A percentile compares a stretch with the other conserved stretches of the same genome.
Conservation (phyloP, 2,888 invertebrate genomes). For the Urechis unicinctus region DNA sequence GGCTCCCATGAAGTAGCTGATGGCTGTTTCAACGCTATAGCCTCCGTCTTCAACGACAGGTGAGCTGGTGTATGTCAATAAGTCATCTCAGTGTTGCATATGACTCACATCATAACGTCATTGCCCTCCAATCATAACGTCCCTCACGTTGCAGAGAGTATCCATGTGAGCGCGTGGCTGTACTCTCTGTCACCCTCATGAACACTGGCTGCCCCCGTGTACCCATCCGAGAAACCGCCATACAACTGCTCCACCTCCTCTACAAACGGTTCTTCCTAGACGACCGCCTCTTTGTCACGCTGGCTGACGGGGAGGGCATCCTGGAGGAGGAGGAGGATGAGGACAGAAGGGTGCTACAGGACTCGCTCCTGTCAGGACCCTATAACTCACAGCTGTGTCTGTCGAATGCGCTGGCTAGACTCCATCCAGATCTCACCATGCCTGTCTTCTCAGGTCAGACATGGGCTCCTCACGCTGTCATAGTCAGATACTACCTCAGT, state of each 20-base stretch:
- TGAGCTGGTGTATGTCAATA: too few relatives aligned
- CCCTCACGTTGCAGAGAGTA: slow-evolving; percentile 46
- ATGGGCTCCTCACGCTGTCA: too few relatives aligned
- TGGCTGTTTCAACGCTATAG: slow-evolving; percentile 91
- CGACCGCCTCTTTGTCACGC: slow-evolving; percentile 37
- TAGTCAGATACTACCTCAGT: neutral
- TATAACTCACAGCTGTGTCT: slow-evolving; percentile 63
- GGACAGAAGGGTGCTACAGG: slow-evolving; percentile 12
- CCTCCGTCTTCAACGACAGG: slow-evolving; percentile 93
- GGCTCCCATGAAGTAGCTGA: slow-evolving; percentile 85
- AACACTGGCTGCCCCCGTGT: slow-evolving; percentile 92
- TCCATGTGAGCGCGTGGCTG: slow-evolving; percentile 79
- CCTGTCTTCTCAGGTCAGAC: slow-evolving; percentile 95
- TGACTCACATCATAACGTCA: too few relatives aligned
- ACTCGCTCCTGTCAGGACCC: slow-evolving; percentile 64
- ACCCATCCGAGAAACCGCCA: slow-evolving; percentile 85
- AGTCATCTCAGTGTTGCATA: too few relatives aligned
- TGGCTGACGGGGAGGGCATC: slow-evolving; percentile 5
- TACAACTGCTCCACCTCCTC: slow-evolving; percentile 81
- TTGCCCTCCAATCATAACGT: too few relatives aligned
- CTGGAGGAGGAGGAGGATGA: slow-evolving; percentile 25
- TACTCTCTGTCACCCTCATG: slow-evolving; percentile 93
- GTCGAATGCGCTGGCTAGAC: slow-evolving; percentile 78
- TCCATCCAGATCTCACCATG: slow-evolving; percentile 97
- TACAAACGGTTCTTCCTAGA: slow-evolving; percentile 91